phyloP scores from a whole-genome alignment of 1,140 invertebrate genomes.

The Rhagoletis pomonella region DNA sequence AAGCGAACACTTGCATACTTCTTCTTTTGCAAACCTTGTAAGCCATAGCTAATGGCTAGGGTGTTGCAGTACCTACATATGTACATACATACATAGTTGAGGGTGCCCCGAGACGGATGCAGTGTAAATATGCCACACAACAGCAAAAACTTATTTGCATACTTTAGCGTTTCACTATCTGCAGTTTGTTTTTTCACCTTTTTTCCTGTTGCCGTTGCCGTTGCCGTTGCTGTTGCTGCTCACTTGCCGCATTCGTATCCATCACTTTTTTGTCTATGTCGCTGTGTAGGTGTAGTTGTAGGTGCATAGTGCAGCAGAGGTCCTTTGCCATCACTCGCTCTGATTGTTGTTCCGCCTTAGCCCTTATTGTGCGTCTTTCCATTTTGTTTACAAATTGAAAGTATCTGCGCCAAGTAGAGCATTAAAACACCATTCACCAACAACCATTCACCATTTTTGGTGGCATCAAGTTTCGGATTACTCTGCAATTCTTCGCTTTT shows the following conservation, averaged over 20 bases:
- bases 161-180: not conserved
- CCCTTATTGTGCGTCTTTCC: not conserved
- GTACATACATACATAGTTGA: no score
- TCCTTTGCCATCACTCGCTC: not conserved
- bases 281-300: no score
- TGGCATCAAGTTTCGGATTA: slow-evolving; percentile 28
- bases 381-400: slow-evolving; percentile 44
- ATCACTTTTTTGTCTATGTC: not conserved
- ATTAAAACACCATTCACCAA: slow-evolving; percentile 24
- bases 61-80: no score
- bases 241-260: not conserved
- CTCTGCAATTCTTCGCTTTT: not conserved
- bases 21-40: no score
- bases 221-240: not conserved
- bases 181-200: not conserved
- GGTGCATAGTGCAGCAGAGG: not conserved
- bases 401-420: slow-evolving; percentile 33
- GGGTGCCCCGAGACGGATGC: not conserved
- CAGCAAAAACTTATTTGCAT: slow-evolving; percentile 26
- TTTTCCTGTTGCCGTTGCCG: not conserved
- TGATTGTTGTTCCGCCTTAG: slow-evolving; percentile 17
- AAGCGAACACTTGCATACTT: no score
- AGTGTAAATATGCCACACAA: not conserved
- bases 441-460: slow-evolving; percentile 36
- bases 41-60: no score